A percentile compares a stretch with the other conserved stretches of the same genome.
These are phyloP conservation scores for Tragopan temminckii DNA, from an alignment of 2,797 vertebrate genomes.

Conservation along the genomic window DNA sequence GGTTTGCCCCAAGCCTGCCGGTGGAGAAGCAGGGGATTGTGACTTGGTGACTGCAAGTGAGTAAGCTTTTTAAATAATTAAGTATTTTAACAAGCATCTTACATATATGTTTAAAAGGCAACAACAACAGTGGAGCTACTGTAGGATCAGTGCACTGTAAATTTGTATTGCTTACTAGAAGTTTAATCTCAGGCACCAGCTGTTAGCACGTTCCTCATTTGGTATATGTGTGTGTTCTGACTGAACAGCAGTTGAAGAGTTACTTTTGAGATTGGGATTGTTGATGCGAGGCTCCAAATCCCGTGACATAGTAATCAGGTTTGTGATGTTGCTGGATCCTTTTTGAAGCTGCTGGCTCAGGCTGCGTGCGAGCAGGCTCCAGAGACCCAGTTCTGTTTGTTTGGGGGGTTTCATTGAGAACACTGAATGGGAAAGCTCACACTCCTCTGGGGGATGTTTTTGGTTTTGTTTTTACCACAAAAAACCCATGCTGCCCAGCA, in stretches of 20 bases:
- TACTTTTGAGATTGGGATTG: neutral
- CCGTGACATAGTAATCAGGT: neutral
- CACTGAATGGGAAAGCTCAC: rapidly evolving
- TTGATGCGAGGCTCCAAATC: neutral
- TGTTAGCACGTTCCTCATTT: neutral
- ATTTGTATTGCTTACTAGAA: neutral
- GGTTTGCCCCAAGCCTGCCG: neutral
- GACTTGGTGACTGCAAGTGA: neutral
- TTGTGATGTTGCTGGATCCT: neutral
- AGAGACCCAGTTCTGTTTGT: neutral
- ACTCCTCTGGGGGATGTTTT: rapidly evolving
- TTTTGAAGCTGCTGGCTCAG: neutral
- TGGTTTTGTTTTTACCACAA: neutral
- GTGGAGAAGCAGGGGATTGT: neutral
- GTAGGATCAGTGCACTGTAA: neutral
- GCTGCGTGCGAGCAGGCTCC: neutral
- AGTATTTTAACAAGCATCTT: neutral
- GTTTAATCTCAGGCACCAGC: neutral
- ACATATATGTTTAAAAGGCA: neutral
- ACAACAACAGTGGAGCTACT: neutral
- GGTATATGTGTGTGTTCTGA: neutral
- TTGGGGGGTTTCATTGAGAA: neutral
- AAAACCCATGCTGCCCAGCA: neutral
- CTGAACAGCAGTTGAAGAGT: neutral
- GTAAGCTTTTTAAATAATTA: neutral